Evolutionary conservation across 2,113 vertebrate species (phyloP), one percentile per base, ranked within the genome.

Genomic region (Todiramphus saurophagus): DNA sequence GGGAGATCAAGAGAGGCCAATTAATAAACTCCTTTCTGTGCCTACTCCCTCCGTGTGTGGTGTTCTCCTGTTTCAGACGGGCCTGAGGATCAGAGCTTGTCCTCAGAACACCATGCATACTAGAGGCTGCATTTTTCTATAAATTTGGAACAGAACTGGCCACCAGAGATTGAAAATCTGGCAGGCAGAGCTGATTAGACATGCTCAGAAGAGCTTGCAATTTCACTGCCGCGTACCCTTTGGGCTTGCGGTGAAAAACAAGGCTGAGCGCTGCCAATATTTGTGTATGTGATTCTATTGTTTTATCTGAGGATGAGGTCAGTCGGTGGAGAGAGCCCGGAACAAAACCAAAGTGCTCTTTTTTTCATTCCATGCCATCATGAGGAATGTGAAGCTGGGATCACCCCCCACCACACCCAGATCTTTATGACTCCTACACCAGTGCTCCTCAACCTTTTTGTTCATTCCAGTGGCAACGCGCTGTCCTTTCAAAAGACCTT

Each of bases 191-290:
- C 87, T 80, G 92, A 84, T 93, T 75, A 94, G 92, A 68, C 80
- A 75, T 91, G 95, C 94, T 95, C 85, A 95, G 94, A 92, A 87
- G 77, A 96, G 90, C 89, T 68, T 43, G 87, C 87, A 58, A 4
- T 87, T 84, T 82, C 84, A 74, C 78, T 96, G 94, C 94, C 3
- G 39, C 3, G 16, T 68, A 89, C 94, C 82, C 94, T 87, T 84
- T 68, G 48, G 93, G 74, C 86, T 81, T 23, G 84, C 62, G 11
- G 20, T 58, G 93, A 73, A 90, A 97, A 96, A 70, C 90, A 63
- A 91, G 82, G 74, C 90, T 59, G 78, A 89, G 75, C 6, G 37
- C 87, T 94, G 95, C 86, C 86, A 67, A 4, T 63, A 23, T 70
- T 27, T 70, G 83, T 64, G 19, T 72, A 25, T 93, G 76, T 35